Evolutionary conservation across 2,113 vertebrate species (phyloP), one percentile per base, ranked within the genome.

Genomic region (Myxocyprinus asiaticus): DNA sequence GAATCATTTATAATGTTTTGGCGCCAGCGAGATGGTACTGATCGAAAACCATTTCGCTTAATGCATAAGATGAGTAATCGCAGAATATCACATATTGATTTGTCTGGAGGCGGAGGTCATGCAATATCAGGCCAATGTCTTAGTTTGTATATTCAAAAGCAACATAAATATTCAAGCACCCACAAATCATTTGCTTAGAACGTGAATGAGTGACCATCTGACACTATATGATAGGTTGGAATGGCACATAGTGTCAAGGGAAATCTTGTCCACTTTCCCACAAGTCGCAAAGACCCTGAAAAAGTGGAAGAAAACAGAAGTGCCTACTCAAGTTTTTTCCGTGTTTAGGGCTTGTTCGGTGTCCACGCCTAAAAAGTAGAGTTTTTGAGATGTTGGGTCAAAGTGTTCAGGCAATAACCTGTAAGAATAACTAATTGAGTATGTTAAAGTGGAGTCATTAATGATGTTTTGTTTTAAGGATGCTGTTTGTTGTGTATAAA

Each of bases 271-370:
- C 22, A 17, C 62, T 10, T 17, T 10, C 55, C 22, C 64, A 10
- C 44, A 17, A 48, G 7, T 58, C 6, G 6, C 14, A 65, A 70
- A 51, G 48, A n/a, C 56, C 15, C 63, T 10, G 17, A 8, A 59
- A 71, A 62, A 61, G 72, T 65, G 43, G 70, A 72, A 78, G 73
- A 85, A 86, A 88, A 87, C 83, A 87, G 84, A 92, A 92, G 91
- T 92, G 90, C 89, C 91, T 91, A 87, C 75, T 88, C 71, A 70
- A 82, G 88, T 86, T 83, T 74, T 83, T 81, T 85, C 72, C 78
- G 85, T 78, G 77, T 85, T 81, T 70, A 80, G 45, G 83, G 81
- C 80, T 87, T 82, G 83, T 71, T 79, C 22, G 56, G 43, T 65
- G 76, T 85, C 82, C 81, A 64, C 63, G 45, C 15, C 44, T 43